Evolutionary conservation across 2,888 invertebrate species (phyloP).

Genomic region (Neria commutata): DNA sequence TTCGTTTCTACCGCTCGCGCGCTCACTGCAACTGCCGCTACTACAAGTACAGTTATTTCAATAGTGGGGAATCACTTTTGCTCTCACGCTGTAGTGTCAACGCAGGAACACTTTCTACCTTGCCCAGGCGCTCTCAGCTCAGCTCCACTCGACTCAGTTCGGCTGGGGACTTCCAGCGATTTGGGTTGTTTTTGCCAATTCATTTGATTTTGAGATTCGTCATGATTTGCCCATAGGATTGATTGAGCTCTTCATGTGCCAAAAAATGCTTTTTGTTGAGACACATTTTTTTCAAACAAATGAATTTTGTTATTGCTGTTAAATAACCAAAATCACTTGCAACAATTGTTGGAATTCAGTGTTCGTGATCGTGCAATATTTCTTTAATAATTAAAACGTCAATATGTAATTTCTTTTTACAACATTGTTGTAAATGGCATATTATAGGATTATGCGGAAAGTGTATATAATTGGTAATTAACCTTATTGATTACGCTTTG

Average conservation of each 20-base stretch:
- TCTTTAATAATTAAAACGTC: neutral
- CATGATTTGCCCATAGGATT: neutral
- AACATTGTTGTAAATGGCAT: neutral
- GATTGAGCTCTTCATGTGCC: neutral
- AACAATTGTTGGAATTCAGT: too few relatives aligned
- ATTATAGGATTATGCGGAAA: neutral
- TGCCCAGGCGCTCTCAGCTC: neutral
- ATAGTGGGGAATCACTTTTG: neutral
- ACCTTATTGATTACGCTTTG: slow-evolving; percentile 5
- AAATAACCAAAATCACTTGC: too few relatives aligned
- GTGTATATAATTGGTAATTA: slow-evolving; percentile 9
- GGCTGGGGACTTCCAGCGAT: neutral
- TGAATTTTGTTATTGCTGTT: too few relatives aligned
- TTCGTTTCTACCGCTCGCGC: neutral
- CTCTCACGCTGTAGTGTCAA: slow-evolving; percentile 5
- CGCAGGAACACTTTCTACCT: slow-evolving; percentile 21
- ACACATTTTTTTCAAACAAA: too few relatives aligned
- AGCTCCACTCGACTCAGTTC: neutral
- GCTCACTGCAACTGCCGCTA: neutral
- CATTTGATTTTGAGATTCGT: neutral
- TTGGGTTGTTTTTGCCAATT: neutral
- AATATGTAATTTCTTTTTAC: slow-evolving; percentile 2
- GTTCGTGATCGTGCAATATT: too few relatives aligned
- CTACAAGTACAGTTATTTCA: slow-evolving; percentile 13
- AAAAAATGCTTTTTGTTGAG: neutral